Percentiles rank a stretch among this genome's conserved stretches.
Evolutionary conservation across 2,888 invertebrate species (phyloP).

Genomic region (Morpho deidamia): DNA sequence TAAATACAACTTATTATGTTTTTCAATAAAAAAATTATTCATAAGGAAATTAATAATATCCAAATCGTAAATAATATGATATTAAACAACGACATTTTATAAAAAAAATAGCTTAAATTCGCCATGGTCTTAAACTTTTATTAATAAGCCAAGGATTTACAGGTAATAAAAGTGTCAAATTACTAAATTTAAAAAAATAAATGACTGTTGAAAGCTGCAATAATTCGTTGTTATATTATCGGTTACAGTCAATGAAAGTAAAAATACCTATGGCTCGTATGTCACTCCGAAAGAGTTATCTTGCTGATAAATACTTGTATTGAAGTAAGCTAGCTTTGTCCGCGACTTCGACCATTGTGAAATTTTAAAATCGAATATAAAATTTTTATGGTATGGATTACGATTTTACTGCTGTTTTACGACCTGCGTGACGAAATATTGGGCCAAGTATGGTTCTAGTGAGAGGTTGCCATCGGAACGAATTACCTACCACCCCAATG

Average conservation of each 20-base stretch:
- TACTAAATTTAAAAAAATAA: conserved; percentile 16
- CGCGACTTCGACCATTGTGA: background rate
- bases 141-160: conserved; percentile 20
- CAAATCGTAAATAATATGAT: too few species aligned
- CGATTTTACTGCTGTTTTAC: background rate
- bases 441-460: too few species aligned
- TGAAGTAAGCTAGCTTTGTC: background rate
- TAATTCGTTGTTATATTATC: conserved; percentile 22
- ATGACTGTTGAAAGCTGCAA: conserved; percentile 16
- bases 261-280: conserved; percentile 15
- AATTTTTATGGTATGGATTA: background rate
- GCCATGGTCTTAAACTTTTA: conserved; percentile 11
- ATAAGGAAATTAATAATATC: too few species aligned
- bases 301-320: conserved; percentile 18
- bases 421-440: conserved; percentile 1
- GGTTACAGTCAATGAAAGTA: conserved; percentile 19
- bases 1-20: too few species aligned
- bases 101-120: conserved; percentile 7
- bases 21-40: too few species aligned
- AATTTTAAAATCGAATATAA: background rate
- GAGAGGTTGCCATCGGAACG: too few species aligned
- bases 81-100: background rate
- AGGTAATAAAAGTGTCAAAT: conserved; percentile 18
- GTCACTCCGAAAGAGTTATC: conserved; percentile 17
- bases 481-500: too few species aligned